Evolutionary conservation across 2,797 vertebrate species (phyloP).

Genomic region (Hippoglossus hippoglossus): DNA sequence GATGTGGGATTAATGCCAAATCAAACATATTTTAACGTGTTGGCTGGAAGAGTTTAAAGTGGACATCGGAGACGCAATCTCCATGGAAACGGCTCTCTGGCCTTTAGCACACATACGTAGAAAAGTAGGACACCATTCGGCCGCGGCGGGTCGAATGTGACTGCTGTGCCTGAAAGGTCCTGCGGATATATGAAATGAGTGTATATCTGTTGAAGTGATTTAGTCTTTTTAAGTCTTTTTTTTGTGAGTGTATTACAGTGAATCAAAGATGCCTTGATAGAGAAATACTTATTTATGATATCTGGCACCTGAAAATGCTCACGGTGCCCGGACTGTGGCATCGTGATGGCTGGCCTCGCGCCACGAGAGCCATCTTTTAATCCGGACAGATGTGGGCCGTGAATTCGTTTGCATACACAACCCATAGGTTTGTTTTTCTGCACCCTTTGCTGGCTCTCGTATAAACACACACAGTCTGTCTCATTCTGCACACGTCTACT

Average conservation of each 20-base stretch:
- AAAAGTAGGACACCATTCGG: constrained; percentile 18
- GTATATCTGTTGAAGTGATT: constrained; percentile 66
- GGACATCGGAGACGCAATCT: constrained; percentile 44
- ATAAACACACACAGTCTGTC: constrained; percentile 18
- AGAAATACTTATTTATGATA: constrained; percentile 71
- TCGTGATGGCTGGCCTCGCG: constrained; percentile 24
- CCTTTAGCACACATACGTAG: constrained; percentile 43
- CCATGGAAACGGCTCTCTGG: constrained; percentile 43
- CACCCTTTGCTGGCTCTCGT: constrained; percentile 53
- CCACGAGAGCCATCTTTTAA: constrained; percentile 48
- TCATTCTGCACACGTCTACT: constrained; percentile 44
- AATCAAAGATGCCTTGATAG: constrained; percentile 74
- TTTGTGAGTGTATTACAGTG: constrained; percentile 66
- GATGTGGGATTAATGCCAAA: constrained; percentile 64
- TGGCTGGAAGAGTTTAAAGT: constrained; percentile 28
- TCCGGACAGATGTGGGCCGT: constrained; percentile 52
- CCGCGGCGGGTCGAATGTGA: constrained; percentile 39
- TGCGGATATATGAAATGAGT: constrained; percentile 63
- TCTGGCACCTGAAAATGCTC: constrained; percentile 53
- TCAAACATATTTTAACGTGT: constrained; percentile 32
- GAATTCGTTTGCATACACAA: constrained; percentile 55
- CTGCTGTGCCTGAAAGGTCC: constrained; percentile 55
- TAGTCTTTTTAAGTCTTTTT: constrained; percentile 54
- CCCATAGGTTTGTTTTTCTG: constrained; percentile 32
- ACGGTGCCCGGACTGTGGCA: constrained; percentile 47